Evolutionary conservation across 2,888 invertebrate species (phyloP).

Genomic region (Nudaria mundana): DNA sequence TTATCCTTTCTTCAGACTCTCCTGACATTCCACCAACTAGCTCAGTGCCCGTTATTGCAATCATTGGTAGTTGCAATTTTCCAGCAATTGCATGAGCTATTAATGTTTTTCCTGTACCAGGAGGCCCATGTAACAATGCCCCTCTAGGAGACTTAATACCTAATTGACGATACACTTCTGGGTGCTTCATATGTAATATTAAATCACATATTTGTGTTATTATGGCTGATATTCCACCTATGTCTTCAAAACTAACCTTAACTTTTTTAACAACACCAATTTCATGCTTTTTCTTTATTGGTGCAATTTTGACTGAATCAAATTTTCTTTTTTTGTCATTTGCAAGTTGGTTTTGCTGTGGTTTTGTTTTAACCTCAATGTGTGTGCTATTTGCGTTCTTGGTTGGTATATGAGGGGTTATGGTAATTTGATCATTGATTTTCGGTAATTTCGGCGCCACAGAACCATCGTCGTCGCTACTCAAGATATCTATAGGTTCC

Average conservation of each 20-base stretch:
- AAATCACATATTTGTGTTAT: constrained; percentile 86
- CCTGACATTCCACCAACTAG: constrained; percentile 97
- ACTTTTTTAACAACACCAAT: constrained; percentile 59
- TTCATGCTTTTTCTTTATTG: constrained; percentile 58
- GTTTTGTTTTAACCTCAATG: constrained; percentile 44
- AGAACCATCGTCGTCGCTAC: constrained; percentile 67
- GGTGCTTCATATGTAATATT: constrained; percentile 92
- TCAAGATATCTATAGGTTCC: constrained; percentile 72
- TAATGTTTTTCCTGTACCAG: constrained; percentile 95
- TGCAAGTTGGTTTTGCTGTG: constrained; percentile 47
- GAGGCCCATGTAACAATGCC: constrained; percentile 96
- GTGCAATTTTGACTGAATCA: constrained; percentile 46
- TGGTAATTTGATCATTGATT: constrained; percentile 75
- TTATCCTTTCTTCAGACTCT: constrained; percentile 95
- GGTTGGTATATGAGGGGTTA: constrained; percentile 68
- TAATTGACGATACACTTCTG: constrained; percentile 91
- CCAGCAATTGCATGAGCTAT: constrained; percentile 92
- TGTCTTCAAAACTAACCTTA: constrained; percentile 85
- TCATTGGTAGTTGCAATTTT: constrained; percentile 90
- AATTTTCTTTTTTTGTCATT: constrained; percentile 66
- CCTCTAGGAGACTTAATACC: constrained; percentile 95
- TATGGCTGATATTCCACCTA: constrained; percentile 90
- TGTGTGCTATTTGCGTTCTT: constrained; percentile 50
- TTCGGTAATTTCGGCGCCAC: constrained; percentile 72
- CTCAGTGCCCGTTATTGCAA: constrained; percentile 95